Evolutionary conservation across 1,140 invertebrate species (phyloP).

Genomic region (Helicoverpa armigera): DNA sequence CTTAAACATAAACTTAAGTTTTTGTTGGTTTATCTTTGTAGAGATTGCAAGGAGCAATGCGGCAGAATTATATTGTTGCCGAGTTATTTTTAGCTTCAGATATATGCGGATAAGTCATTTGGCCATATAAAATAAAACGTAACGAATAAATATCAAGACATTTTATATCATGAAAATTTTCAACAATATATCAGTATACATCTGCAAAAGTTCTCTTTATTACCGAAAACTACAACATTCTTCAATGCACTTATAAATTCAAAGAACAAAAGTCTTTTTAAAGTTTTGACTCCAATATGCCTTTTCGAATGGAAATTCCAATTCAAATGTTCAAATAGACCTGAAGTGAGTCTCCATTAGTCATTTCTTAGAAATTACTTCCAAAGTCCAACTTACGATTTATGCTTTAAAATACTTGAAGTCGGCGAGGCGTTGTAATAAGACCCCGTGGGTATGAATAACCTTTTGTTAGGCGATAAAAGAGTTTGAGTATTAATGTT

Average conservation of each 20-base stretch:
- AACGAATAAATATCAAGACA: no score
- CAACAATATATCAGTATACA: no score
- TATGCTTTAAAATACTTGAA: constrained; percentile 52
- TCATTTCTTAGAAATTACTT: constrained; percentile 58
- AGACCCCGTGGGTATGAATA: constrained; percentile 40
- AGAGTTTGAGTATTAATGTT: not conserved
- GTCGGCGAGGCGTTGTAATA: constrained; percentile 45
- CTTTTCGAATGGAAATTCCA: constrained; percentile 21
- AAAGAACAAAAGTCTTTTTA: constrained; percentile 3
- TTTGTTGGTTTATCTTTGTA: constrained; percentile 30
- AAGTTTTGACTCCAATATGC: constrained; percentile 1
- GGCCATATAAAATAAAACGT: no score
- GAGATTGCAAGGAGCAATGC: not conserved
- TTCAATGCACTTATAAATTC: not conserved
- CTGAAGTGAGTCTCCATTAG: constrained; percentile 44
- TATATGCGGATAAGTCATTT: no score
- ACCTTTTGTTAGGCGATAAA: constrained; percentile 31
- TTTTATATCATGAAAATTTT: no score
- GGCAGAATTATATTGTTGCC: not conserved
- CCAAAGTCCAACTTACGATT: constrained; percentile 52
- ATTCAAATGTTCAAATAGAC: constrained; percentile 46
- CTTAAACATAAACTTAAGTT: constrained; percentile 32
- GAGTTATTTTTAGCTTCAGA: no score
- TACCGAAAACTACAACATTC: not conserved
- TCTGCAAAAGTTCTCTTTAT: no score